Percentiles rank a stretch among this genome's conserved stretches.
Evolutionary conservation across 2,888 invertebrate species (phyloP).

Genomic region (Thereva unica): DNA sequence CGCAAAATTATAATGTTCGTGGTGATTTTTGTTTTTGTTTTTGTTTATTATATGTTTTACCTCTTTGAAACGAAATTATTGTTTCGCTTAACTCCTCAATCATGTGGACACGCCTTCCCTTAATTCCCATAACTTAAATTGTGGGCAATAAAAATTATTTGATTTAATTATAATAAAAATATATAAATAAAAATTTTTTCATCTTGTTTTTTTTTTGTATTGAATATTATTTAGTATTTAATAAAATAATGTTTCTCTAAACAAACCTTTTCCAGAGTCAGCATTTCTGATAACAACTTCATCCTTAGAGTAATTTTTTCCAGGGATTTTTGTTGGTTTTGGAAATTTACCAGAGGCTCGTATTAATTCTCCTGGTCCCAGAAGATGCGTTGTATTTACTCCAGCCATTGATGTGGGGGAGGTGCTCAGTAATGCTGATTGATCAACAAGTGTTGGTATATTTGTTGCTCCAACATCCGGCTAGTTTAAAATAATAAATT

Average conservation of each 20-base stretch:
- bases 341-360: slow-evolving; percentile 87
- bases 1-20: too few relatives aligned
- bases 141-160: slow-evolving; percentile 43
- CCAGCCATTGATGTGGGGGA: slow-evolving; percentile 62
- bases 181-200: slow-evolving; percentile 26
- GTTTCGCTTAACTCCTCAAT: slow-evolving; percentile 98
- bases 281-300: slow-evolving; percentile 94
- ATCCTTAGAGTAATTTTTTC: slow-evolving; percentile 92
- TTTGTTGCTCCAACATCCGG: slow-evolving; percentile 43
- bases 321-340: slow-evolving; percentile 87
- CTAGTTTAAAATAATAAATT: slow-evolving; percentile 36
- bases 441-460: slow-evolving; percentile 46
- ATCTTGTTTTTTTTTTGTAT: slow-evolving; percentile 16
- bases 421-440: slow-evolving; percentile 59
- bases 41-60: slow-evolving; percentile 65
- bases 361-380: slow-evolving; percentile 82
- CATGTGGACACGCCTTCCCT: slow-evolving; percentile 96
- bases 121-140: slow-evolving; percentile 92
- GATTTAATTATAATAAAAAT: slow-evolving; percentile 9
- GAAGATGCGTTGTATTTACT: slow-evolving; percentile 62
- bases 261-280: slow-evolving; percentile 90
- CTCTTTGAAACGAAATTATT: slow-evolving; percentile 98
- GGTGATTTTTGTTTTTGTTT: background rate
- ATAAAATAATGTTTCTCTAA: slow-evolving; percentile 40
- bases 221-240: slow-evolving; percentile 42